Percentiles rank a stretch among this genome's conserved stretches.
Evolutionary conservation across 2,888 invertebrate genomes (phyloP).

Genomic region (Conops quadrifasciatus): DNA sequence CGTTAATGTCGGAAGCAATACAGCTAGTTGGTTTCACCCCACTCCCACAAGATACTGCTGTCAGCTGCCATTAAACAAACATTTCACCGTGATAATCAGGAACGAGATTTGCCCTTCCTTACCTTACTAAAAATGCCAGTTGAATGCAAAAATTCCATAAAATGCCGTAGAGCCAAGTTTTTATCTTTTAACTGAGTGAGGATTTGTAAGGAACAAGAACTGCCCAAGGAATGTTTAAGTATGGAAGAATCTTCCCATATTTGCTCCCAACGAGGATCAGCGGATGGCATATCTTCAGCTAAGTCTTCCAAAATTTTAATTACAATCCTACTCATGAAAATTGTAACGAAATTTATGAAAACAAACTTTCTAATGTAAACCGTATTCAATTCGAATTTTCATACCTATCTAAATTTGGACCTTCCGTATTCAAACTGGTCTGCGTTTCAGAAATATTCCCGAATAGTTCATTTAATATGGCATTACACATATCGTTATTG

Average conservation of each 20-base stretch:
- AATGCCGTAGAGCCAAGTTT: conserved; percentile 80
- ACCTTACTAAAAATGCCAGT: conserved; percentile 74
- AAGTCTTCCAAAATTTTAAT: conserved; percentile 77
- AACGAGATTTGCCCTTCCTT: conserved; percentile 47
- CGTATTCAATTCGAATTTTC: background rate
- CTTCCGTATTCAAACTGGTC: conserved; percentile 50
- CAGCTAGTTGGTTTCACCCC: conserved; percentile 65
- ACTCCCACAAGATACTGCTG: conserved; percentile 57
- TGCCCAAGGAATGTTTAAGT: conserved; percentile 69
- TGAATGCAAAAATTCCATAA: conserved; percentile 78
- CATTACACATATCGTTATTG: conserved; percentile 65
- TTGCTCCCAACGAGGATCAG: conserved; percentile 77
- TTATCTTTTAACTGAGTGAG: conserved; percentile 88
- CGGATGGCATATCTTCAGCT: conserved; percentile 86
- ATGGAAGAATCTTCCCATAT: conserved; percentile 51
- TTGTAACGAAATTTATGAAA: background rate
- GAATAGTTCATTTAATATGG: conserved; percentile 66
- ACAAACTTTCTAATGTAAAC: conserved; percentile 1
- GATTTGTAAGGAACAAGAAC: conserved; percentile 84
- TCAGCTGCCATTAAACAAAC: conserved; percentile 50
- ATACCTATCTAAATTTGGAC: conserved; percentile 55
- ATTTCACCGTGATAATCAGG: background rate
- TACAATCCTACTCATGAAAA: conserved; percentile 66
- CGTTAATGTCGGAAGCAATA: conserved; percentile 78
- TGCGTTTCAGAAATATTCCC: conserved; percentile 51